Evolutionary conservation across 2,888 invertebrate genomes (phyloP).

Genomic region (Pandemis corylana): DNA sequence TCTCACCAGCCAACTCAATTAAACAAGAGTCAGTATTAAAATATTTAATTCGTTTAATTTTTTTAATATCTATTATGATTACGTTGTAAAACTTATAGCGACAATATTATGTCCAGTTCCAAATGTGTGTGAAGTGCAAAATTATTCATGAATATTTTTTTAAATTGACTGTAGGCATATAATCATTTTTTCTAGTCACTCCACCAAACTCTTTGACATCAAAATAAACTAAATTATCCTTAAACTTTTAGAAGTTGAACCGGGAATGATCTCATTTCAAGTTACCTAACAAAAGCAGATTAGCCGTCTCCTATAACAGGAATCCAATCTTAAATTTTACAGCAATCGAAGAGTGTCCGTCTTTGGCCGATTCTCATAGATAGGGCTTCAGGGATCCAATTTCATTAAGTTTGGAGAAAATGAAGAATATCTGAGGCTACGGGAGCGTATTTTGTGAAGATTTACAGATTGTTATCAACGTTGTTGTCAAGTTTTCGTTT

Average conservation of each 20-base stretch:
- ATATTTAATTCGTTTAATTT: too few species aligned
- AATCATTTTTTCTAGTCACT: neutral
- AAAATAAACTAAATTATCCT: neutral
- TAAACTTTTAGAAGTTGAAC: neutral
- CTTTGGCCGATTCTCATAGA: constrained; percentile 5
- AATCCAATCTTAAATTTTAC: constrained; percentile 22
- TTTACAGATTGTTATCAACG: neutral
- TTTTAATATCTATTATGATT: too few species aligned
- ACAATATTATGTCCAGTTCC: too few species aligned
- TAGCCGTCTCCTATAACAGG: constrained; percentile 13
- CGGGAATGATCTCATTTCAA: constrained; percentile 14
- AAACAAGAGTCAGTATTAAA: too few species aligned
- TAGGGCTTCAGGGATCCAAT: constrained; percentile 22
- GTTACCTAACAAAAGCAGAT: constrained; percentile 12
- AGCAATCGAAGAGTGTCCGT: constrained; percentile 20
- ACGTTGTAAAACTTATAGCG: too few species aligned
- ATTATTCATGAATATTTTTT: too few species aligned
- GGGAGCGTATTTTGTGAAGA: neutral
- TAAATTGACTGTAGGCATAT: too few species aligned
- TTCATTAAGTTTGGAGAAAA: constrained; percentile 25
- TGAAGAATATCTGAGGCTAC: constrained; percentile 6
- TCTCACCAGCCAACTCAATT: too few species aligned
- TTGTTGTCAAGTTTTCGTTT: neutral
- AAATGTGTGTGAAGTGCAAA: too few species aligned
- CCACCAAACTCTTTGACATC: neutral